These are phyloP conservation scores for Alfaro cultratus DNA, from an alignment of 2,797 vertebrate species.

Conservation along the genomic window DNA sequence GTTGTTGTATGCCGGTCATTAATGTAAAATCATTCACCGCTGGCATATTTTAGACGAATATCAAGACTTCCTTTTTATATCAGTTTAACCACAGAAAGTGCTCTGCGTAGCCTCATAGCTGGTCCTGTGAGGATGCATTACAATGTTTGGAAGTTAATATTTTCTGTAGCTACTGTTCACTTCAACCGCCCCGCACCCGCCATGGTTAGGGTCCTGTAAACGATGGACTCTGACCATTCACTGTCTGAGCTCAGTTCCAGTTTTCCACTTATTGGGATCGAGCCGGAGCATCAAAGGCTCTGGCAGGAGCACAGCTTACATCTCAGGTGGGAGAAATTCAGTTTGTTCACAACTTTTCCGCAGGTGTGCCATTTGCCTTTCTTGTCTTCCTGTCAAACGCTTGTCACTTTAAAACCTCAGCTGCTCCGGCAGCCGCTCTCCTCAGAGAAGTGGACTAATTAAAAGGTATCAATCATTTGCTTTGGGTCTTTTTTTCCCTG, in stretches of 20 bases:
- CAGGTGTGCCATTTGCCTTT: conserved; percentile 72
- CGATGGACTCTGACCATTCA: conserved; percentile 49
- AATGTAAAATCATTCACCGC: conserved; percentile 58
- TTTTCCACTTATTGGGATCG: conserved; percentile 43
- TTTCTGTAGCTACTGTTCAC: conserved; percentile 56
- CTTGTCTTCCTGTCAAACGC: conserved; percentile 52
- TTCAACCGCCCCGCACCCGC: conserved; percentile 55
- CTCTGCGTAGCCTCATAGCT: conserved; percentile 39
- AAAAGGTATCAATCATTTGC: conserved; percentile 73
- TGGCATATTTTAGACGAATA: conserved; percentile 53
- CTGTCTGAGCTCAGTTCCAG: conserved; percentile 42
- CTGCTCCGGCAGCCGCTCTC: conserved; percentile 57
- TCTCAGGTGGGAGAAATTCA: conserved; percentile 66
- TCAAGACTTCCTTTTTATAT: conserved; percentile 32
- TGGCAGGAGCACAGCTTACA: conserved; percentile 59
- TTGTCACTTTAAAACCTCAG: conserved; percentile 71
- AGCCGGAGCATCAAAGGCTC: conserved; percentile 29
- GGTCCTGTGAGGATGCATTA: conserved; percentile 44
- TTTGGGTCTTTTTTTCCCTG: conserved; percentile 46
- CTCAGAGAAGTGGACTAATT: conserved; percentile 75
- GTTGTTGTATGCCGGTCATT: conserved; percentile 44
- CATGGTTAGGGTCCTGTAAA: conserved; percentile 58
- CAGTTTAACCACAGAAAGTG: conserved; percentile 27
- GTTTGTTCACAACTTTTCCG: conserved; percentile 59
- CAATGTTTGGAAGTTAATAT: conserved; percentile 50